phyloP scores from a whole-genome alignment of 2,888 invertebrate genomes.

The Eupeodes luniger region DNA sequence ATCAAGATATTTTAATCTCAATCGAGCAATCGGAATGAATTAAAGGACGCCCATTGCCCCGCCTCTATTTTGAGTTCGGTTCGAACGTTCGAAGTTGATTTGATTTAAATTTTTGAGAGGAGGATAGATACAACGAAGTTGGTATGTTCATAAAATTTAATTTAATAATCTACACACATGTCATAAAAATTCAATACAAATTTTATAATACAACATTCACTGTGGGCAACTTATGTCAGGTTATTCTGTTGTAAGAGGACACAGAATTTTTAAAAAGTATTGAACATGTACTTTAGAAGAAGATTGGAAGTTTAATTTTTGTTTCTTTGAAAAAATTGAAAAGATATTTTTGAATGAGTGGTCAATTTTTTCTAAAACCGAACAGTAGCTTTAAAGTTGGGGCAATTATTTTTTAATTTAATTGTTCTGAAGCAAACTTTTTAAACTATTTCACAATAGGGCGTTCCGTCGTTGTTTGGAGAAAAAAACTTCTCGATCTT shows the following conservation, averaged over 20 bases:
- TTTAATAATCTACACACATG: conserved; percentile 11
- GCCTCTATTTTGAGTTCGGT: conserved; percentile 52
- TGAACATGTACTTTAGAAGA: too few species aligned
- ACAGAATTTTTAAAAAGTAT: too few species aligned
- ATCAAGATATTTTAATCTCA: conserved; percentile 66
- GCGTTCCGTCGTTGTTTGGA: too few species aligned
- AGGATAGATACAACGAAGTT: not conserved
- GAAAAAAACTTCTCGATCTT: too few species aligned
- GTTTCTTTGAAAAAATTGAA: too few species aligned
- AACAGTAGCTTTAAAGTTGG: too few species aligned
- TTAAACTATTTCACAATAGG: too few species aligned
- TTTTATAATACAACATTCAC: not conserved
- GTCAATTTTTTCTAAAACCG: too few species aligned
- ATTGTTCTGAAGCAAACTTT: too few species aligned
- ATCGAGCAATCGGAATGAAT: conserved; percentile 67
- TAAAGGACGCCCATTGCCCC: conserved; percentile 68
- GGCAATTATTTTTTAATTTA: too few species aligned
- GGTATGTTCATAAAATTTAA: not conserved
- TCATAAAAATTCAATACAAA: not conserved
- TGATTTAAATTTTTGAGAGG: conserved; percentile 62
- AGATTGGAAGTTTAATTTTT: too few species aligned
- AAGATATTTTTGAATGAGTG: too few species aligned
- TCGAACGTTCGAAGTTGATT: conserved; percentile 37
- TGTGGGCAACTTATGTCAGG: not conserved
- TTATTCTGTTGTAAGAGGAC: not conserved